Evolutionary conservation across 1,140 invertebrate genomes (phyloP), one percentile per base, ranked within the genome.

Genomic region (Lasaia peninsularis): DNA sequence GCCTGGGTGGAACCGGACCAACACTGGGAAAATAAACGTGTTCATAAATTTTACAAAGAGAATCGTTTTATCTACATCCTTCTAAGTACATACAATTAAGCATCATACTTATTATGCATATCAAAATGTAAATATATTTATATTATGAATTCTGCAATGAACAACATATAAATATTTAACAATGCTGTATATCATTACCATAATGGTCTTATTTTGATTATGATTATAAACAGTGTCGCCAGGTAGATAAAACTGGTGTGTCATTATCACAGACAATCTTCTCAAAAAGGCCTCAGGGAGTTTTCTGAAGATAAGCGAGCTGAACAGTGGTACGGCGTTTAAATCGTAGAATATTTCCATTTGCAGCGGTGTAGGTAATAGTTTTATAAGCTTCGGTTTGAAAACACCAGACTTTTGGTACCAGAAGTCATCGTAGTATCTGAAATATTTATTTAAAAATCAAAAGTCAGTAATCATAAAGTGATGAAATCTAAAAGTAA

Each of bases 271-370:
- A 2, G 88, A 86, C 24, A 90, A 61, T 59, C 80, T 78, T 69
- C 86, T 79, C 33, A 89, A 65, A 62, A 87, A 86, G 58, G 81
- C 78, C 69, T 88, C 86, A 50, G 81, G 84, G 51, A 88, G 75
- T 65, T 87, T 81, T 64, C 79, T 78, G 60, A 90, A 88, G 69
- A 89, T 64, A 31, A 90, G 60, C 10, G 88, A 90, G 59, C 85
- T 85, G 54, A 84, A 86, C 6, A 90, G 65, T 18, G 86, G 88
- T 35, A 86, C 82, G 34, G 83, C 81, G 63, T 90, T 90, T 9
- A 90, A 60, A 56, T 90, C 88, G 53, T 84, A 88, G 57, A 71
- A 77, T 21, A 90, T 82, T 69, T 89, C 86, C 82, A 85, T 88
- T 73, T 82, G 74, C 24, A 90, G 63, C 11, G 86, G 79, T 50